Base-by-base conservation (phyloP, 2,797 vertebrate genomes). In the Carapus acus region DNA sequence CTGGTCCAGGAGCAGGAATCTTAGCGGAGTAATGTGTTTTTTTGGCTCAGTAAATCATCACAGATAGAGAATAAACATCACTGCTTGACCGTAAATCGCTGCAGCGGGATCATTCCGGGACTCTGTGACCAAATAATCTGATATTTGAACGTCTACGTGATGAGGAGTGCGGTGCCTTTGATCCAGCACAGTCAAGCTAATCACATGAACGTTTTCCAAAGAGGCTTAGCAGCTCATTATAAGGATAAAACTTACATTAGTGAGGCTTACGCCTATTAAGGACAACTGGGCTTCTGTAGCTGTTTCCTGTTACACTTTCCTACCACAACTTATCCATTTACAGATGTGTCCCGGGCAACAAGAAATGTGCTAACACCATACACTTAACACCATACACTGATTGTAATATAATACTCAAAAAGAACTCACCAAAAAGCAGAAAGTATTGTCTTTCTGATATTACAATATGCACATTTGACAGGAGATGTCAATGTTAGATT, bases 141-240 rank as follows among this genome's bases (percentile, higher is more conserved):
- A 75, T 57, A 20, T 82, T 60, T 71, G 69, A 82, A 65, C 59
- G 78, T 81, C 74, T 79, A 73, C 56, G 50, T 56, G 58, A 39
- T 16, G 49, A 64, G 85, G 85, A 87, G 87, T 87, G 87, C 42
- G 14, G 59, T 29, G 65, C 77, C 73, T 87, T 85, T 87, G 86
- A 89, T 87, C 86, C 82, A 64, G 66, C 33, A 75, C 47, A 78
- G 80, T 77, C 71, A 73, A 78, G 77, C 69, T 77, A 82, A 74
- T 87, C 80, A 85, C 79, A 79, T 66, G 75, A 85, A 77, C 74
- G 56, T 82, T 79, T 67, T 74, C 74, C 64, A 84, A 83, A 85
- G 81, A 85, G 74, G 85, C 83, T 86, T 86, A 85, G 73, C 44
- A 54, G 74, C 60, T 85, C 76, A 77, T 86, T 85, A 85, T 80